Evolutionary conservation across 2,113 vertebrate species (phyloP), one percentile per base, ranked within the genome.

Genomic region (Galbula dea): DNA sequence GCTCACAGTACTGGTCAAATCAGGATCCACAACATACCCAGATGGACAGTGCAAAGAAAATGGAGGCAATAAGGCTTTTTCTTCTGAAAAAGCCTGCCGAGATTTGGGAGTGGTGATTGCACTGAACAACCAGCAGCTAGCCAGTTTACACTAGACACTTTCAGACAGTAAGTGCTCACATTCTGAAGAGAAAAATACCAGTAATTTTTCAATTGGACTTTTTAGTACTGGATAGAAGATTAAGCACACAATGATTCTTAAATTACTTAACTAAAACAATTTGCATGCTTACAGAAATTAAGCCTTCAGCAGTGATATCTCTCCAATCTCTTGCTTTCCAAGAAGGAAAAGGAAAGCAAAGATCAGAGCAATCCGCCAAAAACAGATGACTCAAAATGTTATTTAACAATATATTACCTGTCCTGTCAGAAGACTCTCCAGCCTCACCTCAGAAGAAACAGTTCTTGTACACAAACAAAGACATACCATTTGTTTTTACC

Each of bases 381-480:
- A 78, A 3, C 20, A 75, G 61, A 14, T 0, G 0, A 11, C 54
- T 52, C 57, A 8, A 46, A 88, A n/a, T 7, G 8, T 21, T 75
- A 57, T 32, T 73, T 21, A 84, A 43, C 19, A n/a, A 88, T 27
- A 30, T 14, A 79, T 41, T 8, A 34, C 62, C 62, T 12, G 27
- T 57, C 41, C 54, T 63, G 45, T 20, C 69, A 86, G 82, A 83
- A 85, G 43, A 41, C 23, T 48, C 86, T 52, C 67, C 17, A 65
- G 11, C 3, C 1, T 39, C 36, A 55, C 39, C 82, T 67, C 61
- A 37, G 61, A 4, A 89, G n/a, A 34, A 73, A 19, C 0, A 59
- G 20, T 12, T 3, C 0, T 6, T 2, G 23, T 27, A 39, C 43
- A 15, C 4, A n/a, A 37, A 3, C 2, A 2, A 37, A 71, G 55